Base-by-base conservation (phyloP, 2,797 vertebrate species). In the Ctenochaetus hawaiiensis region DNA sequence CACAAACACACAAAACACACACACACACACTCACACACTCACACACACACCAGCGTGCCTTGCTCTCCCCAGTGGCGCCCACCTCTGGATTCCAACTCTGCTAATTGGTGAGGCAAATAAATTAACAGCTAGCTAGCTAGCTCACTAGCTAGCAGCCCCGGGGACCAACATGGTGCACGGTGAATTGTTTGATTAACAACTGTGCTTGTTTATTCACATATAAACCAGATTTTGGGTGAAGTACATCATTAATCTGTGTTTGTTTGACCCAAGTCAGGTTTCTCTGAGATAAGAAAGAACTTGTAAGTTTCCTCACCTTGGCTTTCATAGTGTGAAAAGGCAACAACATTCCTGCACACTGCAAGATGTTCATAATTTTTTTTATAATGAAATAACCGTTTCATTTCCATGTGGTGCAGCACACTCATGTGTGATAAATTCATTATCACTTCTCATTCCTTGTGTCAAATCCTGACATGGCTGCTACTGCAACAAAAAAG, bases 231-330 rank as follows among this genome's bases (percentile, higher is more conserved):
- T 6, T 51, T 0, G 5, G n/a, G 9, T 12, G 14, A 76, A 23
- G 44, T 8, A 7, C 23, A 30, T 17, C 20, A 68, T 16, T 54
- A 80, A 68, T 53, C 47, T 59, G 23, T 59, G 63, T 63, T 2
- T 48, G 23, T 75, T 84, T 17, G 39, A 58, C n/a, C 18, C 8
- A 1, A 14, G 30, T 43, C 26, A 26, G 56, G 70, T 39, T 23
- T 52, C 20, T 59, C 9, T 23, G 2, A 74, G 64, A 73, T 64
- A 54, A 72, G 56, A 58, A 47, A 18, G 14, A 30, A 51, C 3
- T 11, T 52, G 41, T 18, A n/a, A 9, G 49, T 71, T 54, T 68
- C 53, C 22, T 72, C 22, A 23, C 9, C 41, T 47, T 22, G 18
- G 23, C 41, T 71, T 43, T 45, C 39, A 61, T 26, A 17, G 41